Evolutionary conservation across 2,888 invertebrate genomes (phyloP), one percentile per base, ranked within the genome.

Genomic region (Philereme vetulata): DNA sequence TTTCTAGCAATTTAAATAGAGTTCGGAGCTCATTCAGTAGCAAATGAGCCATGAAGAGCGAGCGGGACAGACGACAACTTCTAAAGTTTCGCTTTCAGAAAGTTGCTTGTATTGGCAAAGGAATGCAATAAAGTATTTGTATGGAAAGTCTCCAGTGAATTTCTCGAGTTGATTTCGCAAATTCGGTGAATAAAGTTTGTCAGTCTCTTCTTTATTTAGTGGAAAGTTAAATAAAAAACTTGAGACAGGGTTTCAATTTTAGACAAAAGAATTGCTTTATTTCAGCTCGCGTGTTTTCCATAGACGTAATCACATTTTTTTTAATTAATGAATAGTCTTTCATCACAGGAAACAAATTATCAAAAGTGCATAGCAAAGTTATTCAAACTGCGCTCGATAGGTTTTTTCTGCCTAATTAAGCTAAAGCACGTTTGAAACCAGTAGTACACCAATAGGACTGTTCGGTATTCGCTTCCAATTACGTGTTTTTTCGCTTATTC

Each of bases 1-100:
- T 64, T 58, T 64, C 63, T 65, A 68, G 67, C 66, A 66, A 70
- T 75, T 72, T 71, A 72, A 73, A 73, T 75, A 67, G 62, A 73
- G 68, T 70, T 66, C 55, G 45, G 50, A 71, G 62, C 67, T 70
- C 70, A 69, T 72, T 74, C 70, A 68, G 68, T 60, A 63, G 62
- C 69, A 73, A 73, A 75, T 71, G 75, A 75, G 71, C 68, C 75
- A 65, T 65, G 68, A 62, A 63, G 61, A 59, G 58, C 32, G 62
- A 64, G 66, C 56, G 60, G 47, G 58, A 59, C 47, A 59, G 63
- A 65, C 56, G 65, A 51, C 62, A 55, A 65, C 66, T 66, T 42
- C 38, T 10, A 43, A 62, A 67, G 64, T 58, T 58, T 62, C 48
- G 45, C 65, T 68, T 64, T 56, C 52, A 40, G 5, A 46, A 64